Conservation (phyloP, 30 jellyfish, hydroid and myxozoan species). For the Cassiopea andromeda region DNA sequence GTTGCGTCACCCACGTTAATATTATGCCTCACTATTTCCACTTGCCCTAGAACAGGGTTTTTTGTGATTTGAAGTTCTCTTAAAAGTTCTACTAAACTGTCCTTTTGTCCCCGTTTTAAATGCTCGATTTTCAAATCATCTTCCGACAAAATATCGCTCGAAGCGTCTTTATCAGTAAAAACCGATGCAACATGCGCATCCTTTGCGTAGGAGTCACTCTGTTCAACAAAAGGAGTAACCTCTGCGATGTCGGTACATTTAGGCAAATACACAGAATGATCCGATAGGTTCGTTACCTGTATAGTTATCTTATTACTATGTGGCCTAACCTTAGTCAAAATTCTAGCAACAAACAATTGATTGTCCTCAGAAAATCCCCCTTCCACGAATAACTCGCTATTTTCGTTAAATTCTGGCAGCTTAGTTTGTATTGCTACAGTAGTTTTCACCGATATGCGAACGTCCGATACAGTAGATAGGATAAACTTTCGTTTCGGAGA, state of each 20-base stretch:
- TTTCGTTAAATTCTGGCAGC: not conserved
- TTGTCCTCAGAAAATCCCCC: slow-evolving; percentile 36
- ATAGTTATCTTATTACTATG: not conserved
- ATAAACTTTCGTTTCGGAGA: slow-evolving; percentile 7
- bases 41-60: slow-evolving; percentile 18
- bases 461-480: slow-evolving; percentile 19
- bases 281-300: slow-evolving; percentile 25
- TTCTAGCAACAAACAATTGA: slow-evolving; percentile 8
- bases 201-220: not conserved
- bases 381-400: slow-evolving; percentile 8
- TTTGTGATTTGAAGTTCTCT: slow-evolving; percentile 10
- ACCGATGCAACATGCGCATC: not conserved
- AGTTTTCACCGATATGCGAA: not conserved
- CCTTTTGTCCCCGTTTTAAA: slow-evolving; percentile 2
- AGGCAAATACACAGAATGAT: slow-evolving; percentile 11
- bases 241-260: slow-evolving; percentile 24
- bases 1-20: slow-evolving; percentile 40
- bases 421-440: slow-evolving; percentile 27
- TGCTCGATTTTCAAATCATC: slow-evolving; percentile 20
- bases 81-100: not conserved
- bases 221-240: slow-evolving; percentile 8
- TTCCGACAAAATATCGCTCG: slow-evolving; percentile 1
- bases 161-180: not conserved
- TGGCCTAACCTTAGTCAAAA: slow-evolving; percentile 32
- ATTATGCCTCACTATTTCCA: slow-evolving; percentile 23